These are phyloP conservation scores for Lithosia quadra DNA, from an alignment of 2,888 invertebrate species.

Conservation along the genomic window DNA sequence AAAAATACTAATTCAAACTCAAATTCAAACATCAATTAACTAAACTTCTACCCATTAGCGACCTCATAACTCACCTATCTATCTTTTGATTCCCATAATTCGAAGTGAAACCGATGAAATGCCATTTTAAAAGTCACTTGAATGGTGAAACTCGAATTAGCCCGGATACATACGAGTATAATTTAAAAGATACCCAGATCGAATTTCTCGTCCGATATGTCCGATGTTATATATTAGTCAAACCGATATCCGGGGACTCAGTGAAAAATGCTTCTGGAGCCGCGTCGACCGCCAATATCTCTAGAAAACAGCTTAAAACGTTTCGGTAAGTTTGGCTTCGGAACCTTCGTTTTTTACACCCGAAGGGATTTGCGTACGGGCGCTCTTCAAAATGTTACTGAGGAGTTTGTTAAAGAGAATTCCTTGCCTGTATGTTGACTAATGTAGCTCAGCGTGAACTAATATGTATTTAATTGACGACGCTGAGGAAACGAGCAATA, in stretches of 20 bases:
- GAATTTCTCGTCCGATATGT: conserved; percentile 56
- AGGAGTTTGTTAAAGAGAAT: conserved; percentile 54
- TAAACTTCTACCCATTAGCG: not conserved
- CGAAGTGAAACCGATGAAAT: not conserved
- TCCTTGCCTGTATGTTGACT: conserved; percentile 53
- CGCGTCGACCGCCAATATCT: conserved; percentile 75
- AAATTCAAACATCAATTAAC: not conserved
- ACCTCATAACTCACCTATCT: not conserved
- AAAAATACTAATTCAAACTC: not conserved
- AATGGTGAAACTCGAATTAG: conserved; percentile 51
- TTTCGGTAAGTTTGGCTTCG: conserved; percentile 67
- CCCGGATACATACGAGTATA: conserved; percentile 38
- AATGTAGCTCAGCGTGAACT: conserved; percentile 55
- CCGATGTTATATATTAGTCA: conserved; percentile 69
- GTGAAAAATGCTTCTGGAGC: conserved; percentile 68
- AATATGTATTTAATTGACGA: conserved; percentile 60
- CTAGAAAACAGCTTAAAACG: conserved; percentile 72
- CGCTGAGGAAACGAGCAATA: conserved; percentile 43
- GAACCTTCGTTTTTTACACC: conserved; percentile 72
- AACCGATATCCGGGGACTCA: conserved; percentile 64
- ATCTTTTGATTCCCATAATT: not conserved
- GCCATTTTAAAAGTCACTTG: conserved; percentile 32
- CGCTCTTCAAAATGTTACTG: conserved; percentile 57
- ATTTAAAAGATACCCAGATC: conserved; percentile 57
- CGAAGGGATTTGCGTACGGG: conserved; percentile 66